phyloP scores from a whole-genome alignment of 2,888 invertebrate species.

The Heliconius cydno region DNA sequence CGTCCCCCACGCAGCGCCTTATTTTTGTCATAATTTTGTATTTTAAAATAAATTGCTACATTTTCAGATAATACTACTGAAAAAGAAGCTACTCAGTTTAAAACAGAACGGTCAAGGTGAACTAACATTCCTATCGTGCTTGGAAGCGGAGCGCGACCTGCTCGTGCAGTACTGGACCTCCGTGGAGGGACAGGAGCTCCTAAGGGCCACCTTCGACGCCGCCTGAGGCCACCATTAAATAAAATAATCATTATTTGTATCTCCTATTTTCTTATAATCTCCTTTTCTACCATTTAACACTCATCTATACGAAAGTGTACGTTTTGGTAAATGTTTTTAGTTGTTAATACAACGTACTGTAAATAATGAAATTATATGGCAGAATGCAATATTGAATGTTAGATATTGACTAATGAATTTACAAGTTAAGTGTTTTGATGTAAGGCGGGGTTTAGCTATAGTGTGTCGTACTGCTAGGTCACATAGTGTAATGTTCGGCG shows the following conservation, averaged over 20 bases:
- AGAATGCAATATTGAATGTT: conserved; percentile 44
- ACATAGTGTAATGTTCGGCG: neutral
- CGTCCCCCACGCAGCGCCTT: no score
- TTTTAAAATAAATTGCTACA: conserved; percentile 49
- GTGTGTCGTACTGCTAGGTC: conserved; percentile 18
- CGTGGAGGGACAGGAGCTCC: conserved; percentile 85
- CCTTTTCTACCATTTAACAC: conserved; percentile 12
- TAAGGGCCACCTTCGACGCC: conserved; percentile 55
- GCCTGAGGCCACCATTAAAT: conserved; percentile 42
- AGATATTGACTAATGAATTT: conserved; percentile 39
- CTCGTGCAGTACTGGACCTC: conserved; percentile 90
- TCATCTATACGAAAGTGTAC: conserved; percentile 17
- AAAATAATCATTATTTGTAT: conserved; percentile 14
- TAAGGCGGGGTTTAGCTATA: conserved; percentile 30
- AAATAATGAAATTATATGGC: conserved; percentile 44
- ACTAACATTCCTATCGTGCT: conserved; percentile 84
- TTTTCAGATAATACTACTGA: conserved; percentile 85
- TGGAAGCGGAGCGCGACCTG: conserved; percentile 87
- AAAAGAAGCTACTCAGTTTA: conserved; percentile 70
- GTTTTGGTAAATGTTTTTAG: conserved; percentile 32
- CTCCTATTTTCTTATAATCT: conserved; percentile 27
- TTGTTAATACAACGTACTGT: conserved; percentile 33
- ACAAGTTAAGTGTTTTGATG: conserved; percentile 28
- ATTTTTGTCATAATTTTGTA: neutral
- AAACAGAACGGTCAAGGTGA: conserved; percentile 82